phyloP scores from a whole-genome alignment of 2,888 invertebrate species.

The Eristalinus aeneus region DNA sequence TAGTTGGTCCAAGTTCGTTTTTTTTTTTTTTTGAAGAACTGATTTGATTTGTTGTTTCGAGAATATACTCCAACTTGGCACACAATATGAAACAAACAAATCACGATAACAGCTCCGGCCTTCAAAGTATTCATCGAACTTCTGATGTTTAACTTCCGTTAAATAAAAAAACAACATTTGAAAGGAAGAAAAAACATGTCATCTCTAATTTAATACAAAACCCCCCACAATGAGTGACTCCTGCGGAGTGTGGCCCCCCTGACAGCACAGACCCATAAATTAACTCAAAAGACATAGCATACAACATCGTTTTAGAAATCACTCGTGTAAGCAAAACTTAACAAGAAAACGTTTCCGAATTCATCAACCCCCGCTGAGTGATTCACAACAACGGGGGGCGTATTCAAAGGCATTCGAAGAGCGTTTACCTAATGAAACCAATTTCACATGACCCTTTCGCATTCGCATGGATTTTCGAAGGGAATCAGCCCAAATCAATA shows the following conservation, averaged over 20 bases:
- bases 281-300: neutral
- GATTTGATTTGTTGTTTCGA: too few species aligned
- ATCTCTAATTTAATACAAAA: too few species aligned
- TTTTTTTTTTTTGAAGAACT: too few species aligned
- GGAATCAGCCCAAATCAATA: conserved; percentile 29
- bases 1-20: too few species aligned
- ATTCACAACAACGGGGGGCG: neutral
- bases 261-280: neutral
- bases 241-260: neutral
- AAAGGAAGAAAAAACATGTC: too few species aligned
- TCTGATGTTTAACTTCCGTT: too few species aligned
- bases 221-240: too few species aligned
- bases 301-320: neutral
- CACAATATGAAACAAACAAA: too few species aligned
- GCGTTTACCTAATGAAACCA: neutral
- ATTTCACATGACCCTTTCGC: neutral
- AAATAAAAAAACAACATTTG: too few species aligned
- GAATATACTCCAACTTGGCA: too few species aligned
- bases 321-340: neutral
- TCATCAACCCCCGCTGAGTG: neutral
- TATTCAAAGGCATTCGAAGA: neutral
- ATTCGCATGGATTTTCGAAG: neutral
- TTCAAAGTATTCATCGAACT: too few species aligned
- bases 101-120: too few species aligned
- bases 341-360: neutral